Evolutionary conservation across 2,113 vertebrate genomes (phyloP), one percentile per base, ranked within the genome.

Genomic region (Ictidomys tridecemlineatus): DNA sequence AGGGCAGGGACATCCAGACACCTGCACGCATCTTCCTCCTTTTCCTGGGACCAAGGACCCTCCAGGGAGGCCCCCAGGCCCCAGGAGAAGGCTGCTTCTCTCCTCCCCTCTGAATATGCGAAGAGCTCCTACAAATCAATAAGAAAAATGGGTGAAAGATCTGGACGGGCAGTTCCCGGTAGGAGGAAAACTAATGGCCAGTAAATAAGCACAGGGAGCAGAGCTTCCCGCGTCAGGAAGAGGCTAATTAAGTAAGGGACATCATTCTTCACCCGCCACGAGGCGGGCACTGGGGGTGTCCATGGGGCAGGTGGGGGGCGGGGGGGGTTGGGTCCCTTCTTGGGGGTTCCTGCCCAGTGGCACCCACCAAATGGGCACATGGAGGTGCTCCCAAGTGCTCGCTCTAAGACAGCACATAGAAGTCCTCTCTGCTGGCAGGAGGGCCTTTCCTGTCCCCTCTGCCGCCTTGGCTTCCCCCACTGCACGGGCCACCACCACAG

Each of bases 101-200:
- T 18, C 2, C 22, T 70, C 24, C 76, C 92, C 74, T 94, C 86
- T 94, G 76, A 69, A 76, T 89, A 89, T 87, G 74, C 14, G 18
- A 84, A 96, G 63, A 86, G 89, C 74, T 37, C 61, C 91, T 82
- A 72, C 74, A 93, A 96, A 91, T 97, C 97, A 97, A 20, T 82
- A 97, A 95, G 96, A 97, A 97, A 96, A 97, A 94, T 86, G 85
- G 74, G 69, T 39, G 34, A 34, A 76, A 53, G 89, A 83, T 39
- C 34, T 24, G 83, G 94, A 83, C 61, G 34, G 86, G 78, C 82
- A 18, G 2, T 94, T 96, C 94, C 93, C 13, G 17, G 93, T 37
- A 82, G 92, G 91, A 83, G 96, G 32, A 74, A 93, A 95, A 96
- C 93, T 83, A 91, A 97, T 79, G 63, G 85, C 77, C 78, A 70